Base-by-base conservation (phyloP, 2,797 vertebrate species). In the Lutjanus argentimaculatus region DNA sequence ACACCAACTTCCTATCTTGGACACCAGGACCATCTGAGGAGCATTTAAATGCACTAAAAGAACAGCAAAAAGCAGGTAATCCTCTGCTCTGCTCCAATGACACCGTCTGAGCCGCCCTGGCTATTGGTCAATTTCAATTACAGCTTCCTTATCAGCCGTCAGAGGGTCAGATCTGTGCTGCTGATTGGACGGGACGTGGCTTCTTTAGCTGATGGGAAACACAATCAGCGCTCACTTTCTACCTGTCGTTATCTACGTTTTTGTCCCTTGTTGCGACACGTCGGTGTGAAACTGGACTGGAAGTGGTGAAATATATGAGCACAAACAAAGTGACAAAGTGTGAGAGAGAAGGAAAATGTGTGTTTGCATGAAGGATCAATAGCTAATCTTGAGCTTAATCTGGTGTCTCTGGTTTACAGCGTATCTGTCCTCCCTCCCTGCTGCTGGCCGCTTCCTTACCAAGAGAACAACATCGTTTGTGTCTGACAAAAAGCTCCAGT, bases 61-160 rank as follows among this genome's bases (percentile, higher is more conserved):
- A 14, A 16, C 46, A 42, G 43, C 30, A 8, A 2, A 57, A 43
- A 75, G 48, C 75, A 48, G 53, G 59, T 67, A 63, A 67, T 43
- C 58, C 48, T 73, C 7, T 21, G 53, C 62, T 79, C 45, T 36
- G 45, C 22, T 48, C 57, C 22, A 74, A 91, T 36, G 75, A 71
- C 30, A 1, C 51, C 2, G 75, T 77, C 85, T 67, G 61, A 74
- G 58, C 40, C 2, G 42, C 45, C 43, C 6, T 7, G 16, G 3
- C 8, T 19, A 85, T 82, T 84, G 88, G 89, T 92, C 93, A 89
- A 89, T 93, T 90, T 87, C 91, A 92, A 91, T 91, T 90, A 89
- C 59, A 51, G 64, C 51, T 64, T 75, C 21, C 22, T 82, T 81
- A 79, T 89, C 81, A 71, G 79, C 71, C 55, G 11, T 13, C 56